Evolutionary conservation across 2,797 vertebrate genomes (phyloP), one percentile per base, ranked within the genome.

Genomic region (Phataginus tricuspis): DNA sequence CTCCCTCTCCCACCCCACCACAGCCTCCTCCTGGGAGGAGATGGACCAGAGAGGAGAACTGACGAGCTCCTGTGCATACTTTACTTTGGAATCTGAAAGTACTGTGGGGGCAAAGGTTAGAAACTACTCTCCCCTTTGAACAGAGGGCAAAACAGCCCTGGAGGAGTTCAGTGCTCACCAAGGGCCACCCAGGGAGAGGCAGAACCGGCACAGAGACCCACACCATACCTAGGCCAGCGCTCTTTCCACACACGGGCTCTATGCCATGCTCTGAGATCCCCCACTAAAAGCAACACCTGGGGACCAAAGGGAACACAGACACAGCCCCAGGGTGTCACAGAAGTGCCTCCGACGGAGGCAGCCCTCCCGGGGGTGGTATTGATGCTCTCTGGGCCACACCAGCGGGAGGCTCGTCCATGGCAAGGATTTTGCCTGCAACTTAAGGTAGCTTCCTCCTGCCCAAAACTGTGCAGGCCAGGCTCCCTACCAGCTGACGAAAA

Each of bases 351-450:
- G 10, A 0, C 3, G 12, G 49, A 45, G 25, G 37, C 53, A 4
- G 8, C 74, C 82, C 57, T 71, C 11, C 68, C 19, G 27, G 78
- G 86, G 31, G 25, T 7, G n/a, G 19, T 16, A 5, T 7, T 19
- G 51, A 12, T 1, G 0, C 18, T 21, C 29, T 42, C 29, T 0
- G 1, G 1, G 31, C 37, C 0, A 0, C 31, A 5, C 34, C 10
- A 19, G 57, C 18, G 5, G 31, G 49, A 23, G 57, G 15, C 61
- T 63, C 6, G 7, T 63, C 0, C 0, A 0, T 25, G 68, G 37
- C 39, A 21, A 3, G 19, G 68, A 15, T 5, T 31, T 49, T 34
- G 13, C 66, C 61, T 0, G 5, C 39, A 23, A 72, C 31, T 5
- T 9, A 37, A 37, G 61, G 72, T 3, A 1, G 63, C 42, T 0